A percentile compares a stretch with the other conserved stretches of the same genome.
Conservation (phyloP, 2,888 invertebrate species). For the Eilema sororculum region DNA sequence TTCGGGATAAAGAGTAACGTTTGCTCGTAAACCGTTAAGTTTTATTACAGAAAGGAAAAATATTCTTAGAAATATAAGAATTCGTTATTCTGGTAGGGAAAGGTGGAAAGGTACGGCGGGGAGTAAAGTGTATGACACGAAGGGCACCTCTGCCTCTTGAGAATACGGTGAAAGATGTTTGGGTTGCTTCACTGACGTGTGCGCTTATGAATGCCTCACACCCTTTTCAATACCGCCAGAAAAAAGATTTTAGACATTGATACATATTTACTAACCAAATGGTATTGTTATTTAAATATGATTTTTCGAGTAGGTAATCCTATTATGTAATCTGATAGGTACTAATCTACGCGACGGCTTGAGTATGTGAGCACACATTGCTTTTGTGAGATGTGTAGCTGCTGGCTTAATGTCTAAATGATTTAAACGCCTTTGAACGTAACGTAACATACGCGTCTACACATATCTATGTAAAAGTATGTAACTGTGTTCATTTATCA, state of each 20-base stretch:
- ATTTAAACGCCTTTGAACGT: not conserved
- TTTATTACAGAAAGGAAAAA: constrained; percentile 55
- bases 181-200: constrained; percentile 76
- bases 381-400: constrained; percentile 7
- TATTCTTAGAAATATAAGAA: constrained; percentile 62
- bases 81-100: constrained; percentile 59
- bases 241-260: constrained; percentile 65
- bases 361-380: constrained; percentile 3
- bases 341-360: not conserved
- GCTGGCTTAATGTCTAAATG: constrained; percentile 4
- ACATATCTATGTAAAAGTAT: too few species aligned
- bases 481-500: too few species aligned
- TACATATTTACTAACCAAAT: constrained; percentile 60
- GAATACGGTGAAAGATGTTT: constrained; percentile 77
- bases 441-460: not conserved
- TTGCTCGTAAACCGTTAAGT: constrained; percentile 56
- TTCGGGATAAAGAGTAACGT: constrained; percentile 52
- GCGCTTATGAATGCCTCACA: constrained; percentile 77
- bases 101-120: constrained; percentile 62
- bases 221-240: constrained; percentile 62
- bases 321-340: constrained; percentile 10
- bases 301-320: constrained; percentile 41
- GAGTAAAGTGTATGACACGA: constrained; percentile 73
- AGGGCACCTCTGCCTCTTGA: constrained; percentile 71
- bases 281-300: constrained; percentile 61